Conservation (phyloP, 1,140 invertebrate genomes). For the Drosophila bipectinata region DNA sequence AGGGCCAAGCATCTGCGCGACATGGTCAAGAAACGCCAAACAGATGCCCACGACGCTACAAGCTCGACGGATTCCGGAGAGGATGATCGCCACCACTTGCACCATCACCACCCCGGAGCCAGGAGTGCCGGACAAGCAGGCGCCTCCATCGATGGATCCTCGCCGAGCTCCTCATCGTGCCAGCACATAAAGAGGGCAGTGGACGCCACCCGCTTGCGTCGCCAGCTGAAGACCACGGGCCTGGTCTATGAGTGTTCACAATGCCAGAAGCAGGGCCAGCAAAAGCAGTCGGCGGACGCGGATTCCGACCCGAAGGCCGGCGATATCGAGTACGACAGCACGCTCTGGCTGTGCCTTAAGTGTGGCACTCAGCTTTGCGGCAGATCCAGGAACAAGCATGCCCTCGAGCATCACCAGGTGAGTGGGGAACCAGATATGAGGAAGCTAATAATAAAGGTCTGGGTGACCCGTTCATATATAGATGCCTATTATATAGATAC, state of each 20-base stretch:
- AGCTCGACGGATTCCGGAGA: slow-evolving; percentile 87
- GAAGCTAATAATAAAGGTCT: too few relatives aligned
- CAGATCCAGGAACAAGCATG: slow-evolving; percentile 88
- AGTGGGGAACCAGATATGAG: not conserved
- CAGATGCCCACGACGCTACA: slow-evolving; percentile 85
- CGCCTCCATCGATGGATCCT: slow-evolving; percentile 43
- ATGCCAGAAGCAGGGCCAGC: slow-evolving; percentile 84
- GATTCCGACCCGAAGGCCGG: slow-evolving; percentile 9
- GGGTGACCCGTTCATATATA: too few relatives aligned
- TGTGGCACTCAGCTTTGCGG: slow-evolving; percentile 92
- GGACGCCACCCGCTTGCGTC: slow-evolving; percentile 87
- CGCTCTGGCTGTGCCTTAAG: slow-evolving; percentile 89
- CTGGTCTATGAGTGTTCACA: slow-evolving; percentile 86
- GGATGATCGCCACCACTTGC: slow-evolving; percentile 82
- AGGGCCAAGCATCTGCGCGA: slow-evolving; percentile 15
- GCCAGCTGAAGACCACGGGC: slow-evolving; percentile 86
- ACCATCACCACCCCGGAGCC: not conserved
- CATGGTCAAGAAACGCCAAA: slow-evolving; percentile 87
- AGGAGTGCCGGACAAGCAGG: not conserved
- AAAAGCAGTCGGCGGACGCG: not conserved
- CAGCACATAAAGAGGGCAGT: slow-evolving; percentile 89
- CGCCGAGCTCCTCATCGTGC: slow-evolving; percentile 85
- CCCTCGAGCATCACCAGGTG: slow-evolving; percentile 89
- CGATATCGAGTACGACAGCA: slow-evolving; percentile 86
- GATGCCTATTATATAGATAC: too few relatives aligned